Conservation (phyloP, 1,140 invertebrate genomes). For the Atta cephalotes region DNA sequence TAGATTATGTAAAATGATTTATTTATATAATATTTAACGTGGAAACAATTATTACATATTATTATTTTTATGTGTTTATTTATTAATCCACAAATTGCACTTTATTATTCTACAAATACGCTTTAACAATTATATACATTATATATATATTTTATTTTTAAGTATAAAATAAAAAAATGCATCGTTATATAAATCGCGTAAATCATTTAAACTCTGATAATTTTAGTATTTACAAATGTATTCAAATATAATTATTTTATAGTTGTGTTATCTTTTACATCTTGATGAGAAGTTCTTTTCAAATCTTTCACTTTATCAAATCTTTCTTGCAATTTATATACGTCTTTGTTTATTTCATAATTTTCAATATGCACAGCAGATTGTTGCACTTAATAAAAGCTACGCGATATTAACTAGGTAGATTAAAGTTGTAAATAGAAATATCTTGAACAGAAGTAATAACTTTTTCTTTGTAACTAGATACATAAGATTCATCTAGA, state of each 20-base stretch:
- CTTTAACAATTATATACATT: neutral
- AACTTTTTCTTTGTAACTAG: neutral
- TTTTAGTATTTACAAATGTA: neutral
- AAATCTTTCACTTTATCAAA: neutral
- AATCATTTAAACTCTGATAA: neutral
- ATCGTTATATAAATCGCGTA: neutral
- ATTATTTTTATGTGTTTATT: neutral
- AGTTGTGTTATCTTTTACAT: neutral
- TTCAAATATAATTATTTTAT: neutral
- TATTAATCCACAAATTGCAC: neutral
- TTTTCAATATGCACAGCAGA: neutral
- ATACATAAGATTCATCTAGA: neutral
- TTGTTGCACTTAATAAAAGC: constrained; percentile 12
- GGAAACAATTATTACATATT: neutral
- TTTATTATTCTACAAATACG: neutral
- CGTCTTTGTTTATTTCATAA: neutral
- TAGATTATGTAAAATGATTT: neutral
- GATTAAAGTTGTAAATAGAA: neutral
- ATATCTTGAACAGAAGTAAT: neutral
- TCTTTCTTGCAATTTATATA: neutral
- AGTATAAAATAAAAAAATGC: neutral
- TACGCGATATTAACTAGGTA: neutral
- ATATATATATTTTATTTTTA: neutral
- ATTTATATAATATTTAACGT: neutral
- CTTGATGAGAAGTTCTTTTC: neutral